Evolutionary conservation across 2,797 vertebrate genomes (phyloP), one percentile per base, ranked within the genome.

Genomic region (Chelmon rostratus): DNA sequence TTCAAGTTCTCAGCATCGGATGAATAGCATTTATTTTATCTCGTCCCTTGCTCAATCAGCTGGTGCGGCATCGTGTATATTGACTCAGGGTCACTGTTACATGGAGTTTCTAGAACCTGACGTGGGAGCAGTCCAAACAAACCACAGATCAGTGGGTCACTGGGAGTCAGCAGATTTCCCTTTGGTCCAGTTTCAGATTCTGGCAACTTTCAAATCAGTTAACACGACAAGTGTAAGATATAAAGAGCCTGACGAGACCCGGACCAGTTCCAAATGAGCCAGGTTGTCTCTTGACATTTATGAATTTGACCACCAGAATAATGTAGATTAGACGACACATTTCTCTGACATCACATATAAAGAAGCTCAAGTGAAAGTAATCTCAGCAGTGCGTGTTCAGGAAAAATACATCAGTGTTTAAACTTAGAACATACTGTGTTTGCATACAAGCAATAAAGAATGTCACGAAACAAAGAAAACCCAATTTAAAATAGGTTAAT

Each of bases 141-240:
- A 76, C 42, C 38, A 2, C 9, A 40, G 46, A 47, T 80, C 38
- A 79, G 37, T 19, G 57, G 73, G 46, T 78, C 71, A 74, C 54
- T 38, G 37, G 40, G 33, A 74, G 70, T 66, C 76, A 53, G 18
- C 69, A 73, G 68, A 65, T 76, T 85, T 59, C 63, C 73, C 70
- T 78, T 72, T 73, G 50, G 31, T 46, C 66, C 63, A 80, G 33
- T 81, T 81, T 68, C 7, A 71, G 21, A 56, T 59, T 49, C n/a
- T 72, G 35, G 72, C 68, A 25, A 56, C 47, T 66, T 71, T 72
- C 54, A 38, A 58, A 63, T 82, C 2, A 49, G 33, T 57, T 28
- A 42, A 78, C 15, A 37, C 11, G 10, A 23, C 16, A 31, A 11
- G 16, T 11, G 18, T 44, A 6, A 74, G 5, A 38, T 21, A 4